Evolutionary conservation across 2,888 invertebrate genomes (phyloP).

Genomic region (Rhingia campestris): DNA sequence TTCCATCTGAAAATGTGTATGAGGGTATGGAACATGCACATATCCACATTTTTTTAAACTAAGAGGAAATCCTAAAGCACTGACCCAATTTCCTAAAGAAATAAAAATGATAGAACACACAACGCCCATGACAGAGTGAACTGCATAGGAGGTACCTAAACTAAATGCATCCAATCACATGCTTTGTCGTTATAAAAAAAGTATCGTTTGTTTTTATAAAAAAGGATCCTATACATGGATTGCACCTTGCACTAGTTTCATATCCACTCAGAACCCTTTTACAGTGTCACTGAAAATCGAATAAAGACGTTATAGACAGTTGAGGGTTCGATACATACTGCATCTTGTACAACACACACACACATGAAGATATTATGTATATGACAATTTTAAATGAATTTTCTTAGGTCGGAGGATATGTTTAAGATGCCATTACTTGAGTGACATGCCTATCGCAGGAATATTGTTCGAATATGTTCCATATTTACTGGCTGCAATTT

Average conservation of each 20-base stretch:
- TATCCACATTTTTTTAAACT: constrained; percentile 26
- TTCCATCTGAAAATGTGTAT: no score
- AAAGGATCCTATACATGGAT: neutral
- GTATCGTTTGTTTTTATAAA: neutral
- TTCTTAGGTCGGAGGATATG: constrained; percentile 3
- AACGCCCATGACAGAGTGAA: neutral
- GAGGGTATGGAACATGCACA: no score
- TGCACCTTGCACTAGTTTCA: constrained; percentile 5
- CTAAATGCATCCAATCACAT: constrained; percentile 33
- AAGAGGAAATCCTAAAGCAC: constrained; percentile 23
- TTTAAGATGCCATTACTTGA: constrained; percentile 16
- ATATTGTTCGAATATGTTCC: neutral
- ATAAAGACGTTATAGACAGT: constrained; percentile 9
- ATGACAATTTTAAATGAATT: constrained; percentile 10
- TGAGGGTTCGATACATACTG: constrained; percentile 1
- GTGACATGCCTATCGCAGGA: no score
- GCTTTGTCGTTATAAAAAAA: constrained; percentile 5
- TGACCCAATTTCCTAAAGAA: constrained; percentile 52
- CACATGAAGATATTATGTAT: neutral
- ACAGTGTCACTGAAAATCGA: constrained; percentile 19
- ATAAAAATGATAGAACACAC: constrained; percentile 36
- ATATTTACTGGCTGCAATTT: constrained; percentile 11
- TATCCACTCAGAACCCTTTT: neutral
- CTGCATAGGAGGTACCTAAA: neutral
- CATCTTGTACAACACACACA: neutral